A percentile compares a stretch with the other conserved stretches of the same genome.
These are phyloP conservation scores for Acridotheres tristis DNA, from an alignment of 2,797 vertebrate genomes.

Conservation along the genomic window DNA sequence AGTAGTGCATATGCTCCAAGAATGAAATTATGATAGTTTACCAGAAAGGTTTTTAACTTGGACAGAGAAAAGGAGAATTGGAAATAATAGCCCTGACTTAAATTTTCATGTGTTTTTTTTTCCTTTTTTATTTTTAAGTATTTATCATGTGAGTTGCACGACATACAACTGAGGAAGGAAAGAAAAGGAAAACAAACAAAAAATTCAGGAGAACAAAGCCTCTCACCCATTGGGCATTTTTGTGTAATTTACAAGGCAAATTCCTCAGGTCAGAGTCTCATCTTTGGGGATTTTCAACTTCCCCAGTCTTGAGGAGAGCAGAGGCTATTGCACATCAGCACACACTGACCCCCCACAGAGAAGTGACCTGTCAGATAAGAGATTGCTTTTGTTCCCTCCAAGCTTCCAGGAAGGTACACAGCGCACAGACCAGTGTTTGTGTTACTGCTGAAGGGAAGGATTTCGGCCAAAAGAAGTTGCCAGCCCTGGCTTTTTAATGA, in stretches of 20 bases:
- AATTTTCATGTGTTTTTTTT: not conserved
- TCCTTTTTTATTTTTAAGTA: not conserved
- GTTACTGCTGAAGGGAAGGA: not conserved
- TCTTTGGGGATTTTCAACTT: conserved; percentile 20
- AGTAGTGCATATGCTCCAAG: not conserved
- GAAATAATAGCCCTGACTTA: not conserved
- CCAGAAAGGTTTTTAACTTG: not conserved
- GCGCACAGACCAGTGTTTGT: not conserved
- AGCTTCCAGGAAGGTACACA: not conserved
- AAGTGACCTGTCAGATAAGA: not conserved
- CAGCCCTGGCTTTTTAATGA: conserved; percentile 14
- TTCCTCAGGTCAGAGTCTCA: not conserved
- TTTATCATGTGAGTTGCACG: not conserved
- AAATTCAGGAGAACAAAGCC: not conserved
- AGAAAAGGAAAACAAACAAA: not conserved
- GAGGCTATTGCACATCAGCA: not conserved
- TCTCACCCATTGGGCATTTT: not conserved
- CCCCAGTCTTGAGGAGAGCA: not conserved
- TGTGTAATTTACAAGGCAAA: not conserved
- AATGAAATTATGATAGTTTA: not conserved
- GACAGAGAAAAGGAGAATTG: not conserved
- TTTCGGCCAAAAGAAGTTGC: conserved; percentile 25
- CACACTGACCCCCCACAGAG: not conserved
- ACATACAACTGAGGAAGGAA: not conserved
- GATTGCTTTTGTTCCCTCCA: not conserved